A percentile compares a stretch with the other conserved stretches of the same genome.
Conservation (phyloP, 2,888 invertebrate genomes). For the Amaurobius ferox region DNA sequence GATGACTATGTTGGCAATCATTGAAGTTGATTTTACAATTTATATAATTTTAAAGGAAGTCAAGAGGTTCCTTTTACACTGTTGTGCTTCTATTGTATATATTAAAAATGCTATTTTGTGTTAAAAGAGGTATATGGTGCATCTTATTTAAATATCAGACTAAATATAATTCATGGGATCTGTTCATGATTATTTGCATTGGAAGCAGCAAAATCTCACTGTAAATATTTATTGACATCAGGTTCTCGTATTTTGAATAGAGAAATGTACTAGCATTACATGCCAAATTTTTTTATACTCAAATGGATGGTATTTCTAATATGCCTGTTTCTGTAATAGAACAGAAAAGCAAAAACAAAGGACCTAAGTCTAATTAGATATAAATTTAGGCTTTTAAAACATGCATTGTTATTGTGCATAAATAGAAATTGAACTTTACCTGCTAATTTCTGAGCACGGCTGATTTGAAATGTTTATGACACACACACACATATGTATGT, state of each 20-base stretch:
- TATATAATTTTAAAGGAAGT: not conserved
- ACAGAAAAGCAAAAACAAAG: too few species aligned
- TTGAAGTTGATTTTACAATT: conserved; percentile 8
- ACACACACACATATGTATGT: too few species aligned
- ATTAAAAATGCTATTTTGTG: not conserved
- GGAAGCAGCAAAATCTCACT: not conserved
- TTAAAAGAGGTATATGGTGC: not conserved
- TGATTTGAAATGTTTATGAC: too few species aligned
- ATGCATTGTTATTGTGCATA: too few species aligned
- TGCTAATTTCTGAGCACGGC: too few species aligned
- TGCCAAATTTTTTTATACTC: conserved; percentile 9
- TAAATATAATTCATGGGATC: not conserved
- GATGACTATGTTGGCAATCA: conserved; percentile 78
- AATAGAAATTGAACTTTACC: too few species aligned
- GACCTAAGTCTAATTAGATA: too few species aligned
- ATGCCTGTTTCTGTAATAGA: conserved; percentile 4
- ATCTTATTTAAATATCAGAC: not conserved
- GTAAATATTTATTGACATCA: not conserved
- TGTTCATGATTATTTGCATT: not conserved
- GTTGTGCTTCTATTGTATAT: conserved; percentile 6
- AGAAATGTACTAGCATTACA: not conserved
- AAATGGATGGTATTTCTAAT: not conserved
- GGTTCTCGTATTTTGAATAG: not conserved
- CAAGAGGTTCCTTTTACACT: not conserved
- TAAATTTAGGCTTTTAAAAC: too few species aligned